Percentiles rank a stretch among this genome's conserved stretches.
Conservation (phyloP, 2,113 vertebrate genomes). For the Mormyrus lacerda region DNA sequence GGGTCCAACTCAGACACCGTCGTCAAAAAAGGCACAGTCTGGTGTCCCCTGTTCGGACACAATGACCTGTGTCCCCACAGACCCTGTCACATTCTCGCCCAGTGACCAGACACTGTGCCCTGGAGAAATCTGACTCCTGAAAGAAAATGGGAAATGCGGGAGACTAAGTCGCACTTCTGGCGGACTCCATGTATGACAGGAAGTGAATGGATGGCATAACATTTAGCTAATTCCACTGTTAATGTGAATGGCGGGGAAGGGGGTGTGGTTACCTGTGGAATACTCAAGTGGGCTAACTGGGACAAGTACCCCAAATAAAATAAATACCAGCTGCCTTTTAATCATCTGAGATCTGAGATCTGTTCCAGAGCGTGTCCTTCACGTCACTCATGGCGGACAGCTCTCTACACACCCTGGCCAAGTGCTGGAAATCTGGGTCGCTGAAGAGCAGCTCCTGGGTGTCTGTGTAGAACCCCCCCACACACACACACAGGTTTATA, state of each 20-base stretch:
- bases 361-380: slow-evolving; percentile 75
- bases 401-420: slow-evolving; percentile 75
- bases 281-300: background rate
- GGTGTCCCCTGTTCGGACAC: background rate
- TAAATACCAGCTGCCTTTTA: background rate
- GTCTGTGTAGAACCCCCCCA: slow-evolving; percentile 68
- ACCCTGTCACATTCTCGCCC: background rate
- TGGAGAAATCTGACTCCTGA: background rate
- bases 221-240: background rate
- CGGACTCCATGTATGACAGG: background rate
- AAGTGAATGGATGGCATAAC: background rate
- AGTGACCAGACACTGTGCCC: background rate
- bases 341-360: slow-evolving; percentile 67
- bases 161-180: background rate
- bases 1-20: background rate
- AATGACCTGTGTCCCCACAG: background rate
- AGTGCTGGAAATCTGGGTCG: slow-evolving; percentile 60
- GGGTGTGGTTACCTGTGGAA: background rate
- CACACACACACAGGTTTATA: no score
- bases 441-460: slow-evolving; percentile 72
- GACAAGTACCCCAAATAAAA: background rate
- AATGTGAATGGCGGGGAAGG: background rate
- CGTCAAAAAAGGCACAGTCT: background rate
- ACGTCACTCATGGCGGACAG: slow-evolving; percentile 69
- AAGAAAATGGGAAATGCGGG: background rate